Base-by-base conservation (phyloP, 2,888 invertebrate genomes). In the Leptura quadrifasciata region DNA sequence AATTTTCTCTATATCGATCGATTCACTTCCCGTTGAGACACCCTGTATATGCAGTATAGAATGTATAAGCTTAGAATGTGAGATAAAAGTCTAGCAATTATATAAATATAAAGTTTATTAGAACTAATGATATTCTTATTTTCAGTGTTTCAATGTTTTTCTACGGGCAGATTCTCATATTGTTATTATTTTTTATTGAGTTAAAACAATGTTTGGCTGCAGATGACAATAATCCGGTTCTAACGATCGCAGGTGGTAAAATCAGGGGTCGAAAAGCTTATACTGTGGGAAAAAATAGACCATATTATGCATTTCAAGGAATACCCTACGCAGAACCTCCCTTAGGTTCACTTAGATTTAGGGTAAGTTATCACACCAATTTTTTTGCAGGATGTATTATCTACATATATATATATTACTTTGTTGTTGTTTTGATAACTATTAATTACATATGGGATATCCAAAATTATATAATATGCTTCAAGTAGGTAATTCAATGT, bases 321-420 rank as follows among this genome's bases (percentile, higher is more conserved):
- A 70, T 70, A 15, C 60, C 70, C 1, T 70, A 60, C 17, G 70
- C 70, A 17, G 52, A 58, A 20, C 60, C 63, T 18, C 69, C 63
- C 0, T 15, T 70, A 15, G 60, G 27, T 9, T 8, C 60, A 20
- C 60, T 70, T 4, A 27, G 70, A 47, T 70, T 70, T 20, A 58
- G 10, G 8, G 70, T 70, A 60, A 60, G 70, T 55, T 17, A 12
- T n/a, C n/a, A n/a, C n/a, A n/a, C n/a, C n/a, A n/a, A n/a, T n/a
- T n/a, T n/a, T n/a, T n/a, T n/a, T n/a, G n/a, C n/a, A n/a, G n/a
- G n/a, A n/a, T n/a, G n/a, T n/a, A n/a, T n/a, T n/a, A n/a, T n/a
- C n/a, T n/a, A n/a, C n/a, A n/a, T n/a, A n/a, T n/a, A n/a, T n/a
- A n/a, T n/a, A n/a, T n/a, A n/a, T n/a, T n/a, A n/a, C n/a, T n/a